Evolutionary conservation across 2,888 invertebrate species (phyloP), one percentile per base, ranked within the genome.

Genomic region (Mythimna impura): DNA sequence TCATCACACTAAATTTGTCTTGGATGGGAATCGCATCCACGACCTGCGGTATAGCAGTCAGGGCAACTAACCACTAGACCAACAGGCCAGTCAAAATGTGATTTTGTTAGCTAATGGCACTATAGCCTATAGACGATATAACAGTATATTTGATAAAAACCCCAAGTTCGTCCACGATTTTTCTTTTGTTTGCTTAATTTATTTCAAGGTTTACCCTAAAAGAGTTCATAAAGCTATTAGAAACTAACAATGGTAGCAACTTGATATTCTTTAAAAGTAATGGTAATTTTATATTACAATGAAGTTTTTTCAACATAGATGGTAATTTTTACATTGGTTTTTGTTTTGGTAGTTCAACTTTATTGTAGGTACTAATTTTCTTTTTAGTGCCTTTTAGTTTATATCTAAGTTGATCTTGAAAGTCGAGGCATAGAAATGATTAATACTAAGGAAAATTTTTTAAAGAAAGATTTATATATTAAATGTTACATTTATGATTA

Each of bases 201-300:
- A 67, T 58, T 73, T 72, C 71, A 78, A 82, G 76, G 81, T 25
- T 61, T 20, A 1, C 43, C 36, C 36, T 66, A 71, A 83, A 80
- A 76, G 64, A 78, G 52, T 76, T 73, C 30, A 64, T 22, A 70
- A 63, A 76, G 62, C 54, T 62, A 61, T 71, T 68, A 68, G 12
- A 62, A 65, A n/a, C 30, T 57, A 71, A 63, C 36, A 80, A 65
- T 57, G 36, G 58, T 14, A 10, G 10, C 10, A 34, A 65, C 64
- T 68, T 77, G 17, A 73, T 71, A 40, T 71, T 67, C 43, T 52
- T 10, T 47, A 36, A 64, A 73, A 73, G 34, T 57, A 65, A 68
- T 36, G 47, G 50, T 64, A 43, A 66, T 73, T 76, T 76, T 54
- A n/a, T 66, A 43, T 55, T 40, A 69, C 58, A 66, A 69, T 52